phyloP scores from a whole-genome alignment of 2,888 invertebrate species.

The Microplitis manilae region DNA sequence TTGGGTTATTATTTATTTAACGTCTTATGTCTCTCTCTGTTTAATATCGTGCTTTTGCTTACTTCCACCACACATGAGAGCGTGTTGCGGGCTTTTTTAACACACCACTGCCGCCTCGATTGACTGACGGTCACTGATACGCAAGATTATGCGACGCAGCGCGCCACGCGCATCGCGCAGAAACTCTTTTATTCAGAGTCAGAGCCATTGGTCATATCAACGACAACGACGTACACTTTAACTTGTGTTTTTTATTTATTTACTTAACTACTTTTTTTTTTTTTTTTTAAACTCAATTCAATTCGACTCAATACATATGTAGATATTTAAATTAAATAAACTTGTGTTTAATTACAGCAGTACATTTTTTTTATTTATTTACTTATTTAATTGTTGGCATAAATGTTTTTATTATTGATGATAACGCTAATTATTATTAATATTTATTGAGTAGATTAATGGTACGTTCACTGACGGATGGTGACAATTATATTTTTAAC shows the following conservation, averaged over 20 bases:
- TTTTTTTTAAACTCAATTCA: neutral
- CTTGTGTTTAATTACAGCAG: neutral
- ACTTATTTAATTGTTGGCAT: neutral
- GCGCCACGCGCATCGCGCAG: conserved; percentile 68
- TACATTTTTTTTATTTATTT: neutral
- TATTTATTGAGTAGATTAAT: neutral
- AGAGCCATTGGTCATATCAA: conserved; percentile 48
- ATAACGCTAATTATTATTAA: neutral
- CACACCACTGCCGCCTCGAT: conserved; percentile 59
- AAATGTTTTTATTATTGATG: neutral
- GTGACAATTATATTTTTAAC: neutral
- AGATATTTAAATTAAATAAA: neutral
- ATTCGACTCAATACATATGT: neutral
- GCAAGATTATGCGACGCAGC: conserved; percentile 68
- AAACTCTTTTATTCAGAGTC: conserved; percentile 53
- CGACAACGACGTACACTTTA: conserved; percentile 20
- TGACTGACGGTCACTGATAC: conserved; percentile 64
- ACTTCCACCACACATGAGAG: conserved; percentile 7
- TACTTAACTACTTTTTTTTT: neutral
- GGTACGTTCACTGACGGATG: neutral
- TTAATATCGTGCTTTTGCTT: conserved; percentile 5
- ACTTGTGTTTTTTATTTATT: conserved; percentile 1
- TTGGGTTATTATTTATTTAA: conserved; percentile 1
- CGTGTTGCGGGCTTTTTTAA: conserved; percentile 22
- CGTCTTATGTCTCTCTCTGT: conserved; percentile 3